Base-by-base conservation (phyloP, 1,140 invertebrate species). In the Pseudobourletiella spinata region DNA sequence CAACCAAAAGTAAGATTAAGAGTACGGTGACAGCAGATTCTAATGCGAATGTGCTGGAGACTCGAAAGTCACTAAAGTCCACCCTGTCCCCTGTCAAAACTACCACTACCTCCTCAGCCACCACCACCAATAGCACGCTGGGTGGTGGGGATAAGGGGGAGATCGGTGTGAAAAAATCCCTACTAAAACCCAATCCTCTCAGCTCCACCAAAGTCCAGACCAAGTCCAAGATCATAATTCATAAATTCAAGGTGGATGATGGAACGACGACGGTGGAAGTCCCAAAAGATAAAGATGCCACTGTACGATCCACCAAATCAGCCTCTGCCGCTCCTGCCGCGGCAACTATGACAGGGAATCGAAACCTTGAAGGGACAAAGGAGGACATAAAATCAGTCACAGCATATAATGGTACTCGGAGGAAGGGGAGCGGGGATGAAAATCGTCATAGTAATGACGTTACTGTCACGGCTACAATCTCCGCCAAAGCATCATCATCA, bases 11-110 rank as follows among this genome's bases (percentile, higher is more conserved):
- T 11, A 39, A 39, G 32, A 18, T 3, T 52, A 55, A 55, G 6
- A 39, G 28, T 55, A 18, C 24, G 8, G n/a, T n/a, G n/a, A n/a
- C n/a, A n/a, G 3, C 50, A 3, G 52, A 55, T 35, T 32, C 52
- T 35, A 55, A 55, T 55, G 52, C 52, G n/a, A 55, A 55, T 55
- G 52, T 55, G 20, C 6, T 35, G 11, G 22, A 55, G 3, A 35
- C 16, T 3, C 30, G n/a, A 30, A 55, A 55, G 25, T 55, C 32
- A 32, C n/a, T n/a, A n/a, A n/a, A n/a, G n/a, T 3, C 6, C 11
- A 35, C 11, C 11, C 8, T 11, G 22, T 48, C 46, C 18, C 11
- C 6, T 25, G 46, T 25, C 6, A 22, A 11, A 6, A 46, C 6
- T 6, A 51, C 18, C 4, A 26, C 48, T 3, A 26, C 48, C 3